Conservation (phyloP, 2,888 invertebrate genomes). For the Boloria euphrosyne region DNA sequence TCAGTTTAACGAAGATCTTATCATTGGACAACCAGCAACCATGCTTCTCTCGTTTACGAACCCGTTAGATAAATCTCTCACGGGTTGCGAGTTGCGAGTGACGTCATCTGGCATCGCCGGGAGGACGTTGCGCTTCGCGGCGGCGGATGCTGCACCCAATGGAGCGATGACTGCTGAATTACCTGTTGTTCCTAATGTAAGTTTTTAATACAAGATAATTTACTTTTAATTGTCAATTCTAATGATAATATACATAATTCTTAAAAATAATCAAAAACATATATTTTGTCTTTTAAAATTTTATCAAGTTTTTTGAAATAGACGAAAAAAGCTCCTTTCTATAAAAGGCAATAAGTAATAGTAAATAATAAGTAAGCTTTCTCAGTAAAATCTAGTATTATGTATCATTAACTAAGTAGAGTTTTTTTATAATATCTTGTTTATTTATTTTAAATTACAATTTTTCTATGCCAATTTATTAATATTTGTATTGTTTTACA, state of each 20-base stretch:
- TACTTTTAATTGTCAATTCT: too few species aligned
- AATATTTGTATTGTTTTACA: conserved; percentile 47
- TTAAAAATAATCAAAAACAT: too few species aligned
- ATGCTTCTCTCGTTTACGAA: conserved; percentile 85
- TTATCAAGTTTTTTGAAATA: too few species aligned
- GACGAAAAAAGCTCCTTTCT: too few species aligned
- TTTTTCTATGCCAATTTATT: neutral
- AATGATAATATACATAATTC: too few species aligned
- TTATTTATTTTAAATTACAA: too few species aligned
- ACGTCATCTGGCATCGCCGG: conserved; percentile 86
- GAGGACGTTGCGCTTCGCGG: conserved; percentile 79
- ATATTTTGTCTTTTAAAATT: too few species aligned
- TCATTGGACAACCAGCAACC: conserved; percentile 78
- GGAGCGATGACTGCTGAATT: conserved; percentile 79
- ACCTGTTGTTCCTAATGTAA: conserved; percentile 82
- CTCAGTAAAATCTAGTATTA: too few species aligned
- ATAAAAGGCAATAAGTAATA: too few species aligned
- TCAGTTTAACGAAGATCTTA: conserved; percentile 84
- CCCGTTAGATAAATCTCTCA: conserved; percentile 84
- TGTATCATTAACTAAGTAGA: too few species aligned
- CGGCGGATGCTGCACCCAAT: conserved; percentile 80
- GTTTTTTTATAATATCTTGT: too few species aligned
- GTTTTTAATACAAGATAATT: conserved; percentile 31
- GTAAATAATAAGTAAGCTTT: too few species aligned
- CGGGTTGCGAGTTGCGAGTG: conserved; percentile 86